Conservation (phyloP, 2,888 invertebrate species). For the Drosophila gaucha region DNA sequence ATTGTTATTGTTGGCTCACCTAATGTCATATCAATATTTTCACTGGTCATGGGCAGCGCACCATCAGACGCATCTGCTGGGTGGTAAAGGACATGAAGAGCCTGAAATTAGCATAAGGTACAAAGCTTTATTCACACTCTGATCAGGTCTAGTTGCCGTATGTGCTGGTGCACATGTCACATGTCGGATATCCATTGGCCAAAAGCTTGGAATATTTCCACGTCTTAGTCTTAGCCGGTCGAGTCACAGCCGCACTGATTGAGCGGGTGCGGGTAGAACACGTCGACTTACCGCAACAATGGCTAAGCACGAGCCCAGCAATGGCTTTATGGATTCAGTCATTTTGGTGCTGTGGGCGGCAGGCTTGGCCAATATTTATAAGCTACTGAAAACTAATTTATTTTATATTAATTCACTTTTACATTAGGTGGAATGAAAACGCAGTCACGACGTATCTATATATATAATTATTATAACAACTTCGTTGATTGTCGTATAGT, state of each 20-base stretch:
- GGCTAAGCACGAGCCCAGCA: constrained; percentile 63
- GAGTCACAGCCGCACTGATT: constrained; percentile 8
- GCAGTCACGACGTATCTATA: constrained; percentile 61
- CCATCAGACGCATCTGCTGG: constrained; percentile 90
- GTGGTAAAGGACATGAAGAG: constrained; percentile 87
- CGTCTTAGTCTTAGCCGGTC: constrained; percentile 35
- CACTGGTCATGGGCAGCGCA: constrained; percentile 91
- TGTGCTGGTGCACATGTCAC: background rate
- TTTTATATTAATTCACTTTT: constrained; percentile 52
- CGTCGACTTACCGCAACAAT: constrained; percentile 74
- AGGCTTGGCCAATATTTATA: constrained; percentile 39
- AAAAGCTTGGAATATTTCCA: constrained; percentile 13
- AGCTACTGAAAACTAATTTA: constrained; percentile 44
- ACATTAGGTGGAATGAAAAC: constrained; percentile 65
- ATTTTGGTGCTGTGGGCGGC: constrained; percentile 44
- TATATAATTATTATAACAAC: constrained; percentile 58
- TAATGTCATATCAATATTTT: constrained; percentile 93
- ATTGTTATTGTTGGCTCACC: constrained; percentile 86
- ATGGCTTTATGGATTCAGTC: constrained; percentile 56
- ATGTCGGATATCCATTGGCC: too few relatives aligned
- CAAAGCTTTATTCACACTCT: background rate
- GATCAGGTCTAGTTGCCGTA: background rate
- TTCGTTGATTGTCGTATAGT: constrained; percentile 57
- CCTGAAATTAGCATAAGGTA: constrained; percentile 58
- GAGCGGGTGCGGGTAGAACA: constrained; percentile 55